Conservation (phyloP, 2,888 invertebrate species). For the Cataglyphis albicans region DNA sequence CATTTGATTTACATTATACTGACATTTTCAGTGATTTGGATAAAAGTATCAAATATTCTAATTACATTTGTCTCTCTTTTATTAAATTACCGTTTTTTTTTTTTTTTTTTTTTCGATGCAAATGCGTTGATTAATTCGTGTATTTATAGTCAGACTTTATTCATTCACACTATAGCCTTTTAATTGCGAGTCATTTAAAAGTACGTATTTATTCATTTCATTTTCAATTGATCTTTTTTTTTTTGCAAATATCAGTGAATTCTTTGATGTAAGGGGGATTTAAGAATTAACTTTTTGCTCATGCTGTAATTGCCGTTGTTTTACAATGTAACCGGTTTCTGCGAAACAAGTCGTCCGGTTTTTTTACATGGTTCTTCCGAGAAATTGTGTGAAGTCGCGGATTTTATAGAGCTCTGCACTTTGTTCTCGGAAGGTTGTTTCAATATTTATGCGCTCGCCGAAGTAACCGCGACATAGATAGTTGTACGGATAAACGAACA, state of each 20-base stretch:
- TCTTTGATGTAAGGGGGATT: background rate
- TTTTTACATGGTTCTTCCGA: constrained; percentile 40
- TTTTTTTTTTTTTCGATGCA: too few species aligned
- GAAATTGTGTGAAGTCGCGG: constrained; percentile 33
- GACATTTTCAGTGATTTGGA: too few species aligned
- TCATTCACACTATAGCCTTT: background rate
- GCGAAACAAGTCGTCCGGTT: constrained; percentile 21
- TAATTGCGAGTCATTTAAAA: background rate
- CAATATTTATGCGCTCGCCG: constrained; percentile 65
- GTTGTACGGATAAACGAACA: constrained; percentile 22
- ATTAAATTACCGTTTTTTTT: too few species aligned
- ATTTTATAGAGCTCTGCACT: constrained; percentile 53
- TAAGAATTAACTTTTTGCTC: background rate
- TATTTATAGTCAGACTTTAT: background rate
- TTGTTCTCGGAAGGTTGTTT: constrained; percentile 62
- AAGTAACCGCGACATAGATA: constrained; percentile 44
- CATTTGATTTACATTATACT: too few species aligned
- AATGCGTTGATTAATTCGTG: too few species aligned
- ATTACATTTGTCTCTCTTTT: too few species aligned
- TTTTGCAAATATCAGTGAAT: background rate
- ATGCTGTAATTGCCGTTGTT: background rate
- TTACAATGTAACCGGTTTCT: constrained; percentile 7
- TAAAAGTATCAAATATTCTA: too few species aligned
- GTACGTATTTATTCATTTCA: background rate
- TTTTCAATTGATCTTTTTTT: background rate